A percentile compares a stretch with the other conserved stretches of the same genome.
phyloP scores from a whole-genome alignment of 2,113 vertebrate species.

The Phocoena sinus region DNA sequence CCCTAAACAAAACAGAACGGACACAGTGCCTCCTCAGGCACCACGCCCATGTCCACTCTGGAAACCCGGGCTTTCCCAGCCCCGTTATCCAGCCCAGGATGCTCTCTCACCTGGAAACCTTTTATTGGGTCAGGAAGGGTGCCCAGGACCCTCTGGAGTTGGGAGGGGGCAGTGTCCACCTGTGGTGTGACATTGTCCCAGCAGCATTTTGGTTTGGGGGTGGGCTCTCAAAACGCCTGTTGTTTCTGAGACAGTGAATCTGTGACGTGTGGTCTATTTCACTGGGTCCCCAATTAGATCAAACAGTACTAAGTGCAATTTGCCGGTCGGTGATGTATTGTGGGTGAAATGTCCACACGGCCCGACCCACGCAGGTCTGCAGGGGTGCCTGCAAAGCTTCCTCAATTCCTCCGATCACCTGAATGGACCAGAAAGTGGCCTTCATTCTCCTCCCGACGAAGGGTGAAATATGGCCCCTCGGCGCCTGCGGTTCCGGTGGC shows the following conservation, averaged over 20 bases:
- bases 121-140: not conserved
- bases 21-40: not conserved
- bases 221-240: accelerated
- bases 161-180: not conserved
- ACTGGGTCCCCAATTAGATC: accelerated
- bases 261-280: not conserved
- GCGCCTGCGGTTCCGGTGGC: not conserved
- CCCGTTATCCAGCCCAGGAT: not conserved
- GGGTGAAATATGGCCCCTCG: not conserved
- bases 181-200: not conserved
- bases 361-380: accelerated
- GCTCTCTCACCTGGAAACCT: not conserved
- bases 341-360: not conserved
- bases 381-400: accelerated
- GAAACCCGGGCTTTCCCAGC: not conserved
- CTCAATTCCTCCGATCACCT: not conserved
- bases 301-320: accelerated
- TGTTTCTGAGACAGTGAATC: not conserved
- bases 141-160: not conserved
- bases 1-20: not conserved
- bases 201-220: not conserved
- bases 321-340: accelerated
- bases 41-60: too few relatives aligned
- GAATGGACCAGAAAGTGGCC: not conserved
- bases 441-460: not conserved